These are phyloP conservation scores for Cataglyphis cursor DNA, from an alignment of 2,888 invertebrate genomes.

Conservation along the genomic window DNA sequence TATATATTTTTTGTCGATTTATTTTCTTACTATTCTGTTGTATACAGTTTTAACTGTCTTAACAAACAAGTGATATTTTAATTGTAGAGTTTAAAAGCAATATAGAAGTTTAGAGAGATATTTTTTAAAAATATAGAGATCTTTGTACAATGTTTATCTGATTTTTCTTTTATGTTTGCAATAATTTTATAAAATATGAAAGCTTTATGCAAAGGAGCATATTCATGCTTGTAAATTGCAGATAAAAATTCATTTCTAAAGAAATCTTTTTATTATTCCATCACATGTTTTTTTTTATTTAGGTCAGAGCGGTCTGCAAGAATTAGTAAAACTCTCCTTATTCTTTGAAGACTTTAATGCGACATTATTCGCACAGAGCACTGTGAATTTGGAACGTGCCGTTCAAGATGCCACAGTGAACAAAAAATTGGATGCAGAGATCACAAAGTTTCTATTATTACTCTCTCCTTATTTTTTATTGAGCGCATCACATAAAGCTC, in stretches of 20 bases:
- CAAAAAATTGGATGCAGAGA: conserved; percentile 91
- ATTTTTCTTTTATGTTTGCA: background rate
- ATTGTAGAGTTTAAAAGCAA: background rate
- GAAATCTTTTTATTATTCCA: background rate
- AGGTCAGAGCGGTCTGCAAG: conserved; percentile 93
- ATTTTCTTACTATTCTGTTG: background rate
- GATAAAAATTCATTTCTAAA: background rate
- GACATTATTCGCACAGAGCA: conserved; percentile 92
- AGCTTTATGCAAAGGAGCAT: background rate
- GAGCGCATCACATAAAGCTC: conserved; percentile 94
- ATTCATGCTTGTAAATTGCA: background rate
- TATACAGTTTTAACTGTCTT: background rate
- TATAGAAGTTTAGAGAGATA: background rate
- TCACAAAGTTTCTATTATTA: conserved; percentile 93
- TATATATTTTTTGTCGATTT: background rate
- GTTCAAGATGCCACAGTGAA: conserved; percentile 93
- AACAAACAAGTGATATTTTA: background rate
- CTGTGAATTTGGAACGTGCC: conserved; percentile 93
- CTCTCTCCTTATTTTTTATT: conserved; percentile 96
- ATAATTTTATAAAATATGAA: background rate
- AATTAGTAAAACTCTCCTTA: conserved; percentile 92
- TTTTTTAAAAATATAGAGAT: background rate
- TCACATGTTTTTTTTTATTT: conserved; percentile 57
- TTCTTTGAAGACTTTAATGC: conserved; percentile 92
- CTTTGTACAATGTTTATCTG: background rate